phyloP scores from a whole-genome alignment of 2,113 vertebrate genomes.

The Rhynchomys soricoides region DNA sequence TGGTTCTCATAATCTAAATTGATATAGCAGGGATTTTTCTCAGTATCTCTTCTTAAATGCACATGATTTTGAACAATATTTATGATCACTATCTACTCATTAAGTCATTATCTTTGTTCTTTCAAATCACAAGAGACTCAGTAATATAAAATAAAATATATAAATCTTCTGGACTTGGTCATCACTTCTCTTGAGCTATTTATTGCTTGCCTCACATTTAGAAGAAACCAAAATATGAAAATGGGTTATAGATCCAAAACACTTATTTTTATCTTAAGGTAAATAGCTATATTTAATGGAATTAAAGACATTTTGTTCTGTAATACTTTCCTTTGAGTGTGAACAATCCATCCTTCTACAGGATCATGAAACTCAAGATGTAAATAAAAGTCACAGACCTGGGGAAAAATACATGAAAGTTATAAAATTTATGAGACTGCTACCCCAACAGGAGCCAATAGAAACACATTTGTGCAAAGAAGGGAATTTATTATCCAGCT shows the following conservation, averaged over 20 bases:
- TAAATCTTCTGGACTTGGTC: background rate
- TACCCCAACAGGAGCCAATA: rapidly evolving
- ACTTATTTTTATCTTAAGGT: background rate
- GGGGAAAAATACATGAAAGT: background rate
- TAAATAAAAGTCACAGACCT: too few relatives aligned
- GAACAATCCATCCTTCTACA: background rate
- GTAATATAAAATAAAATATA: background rate
- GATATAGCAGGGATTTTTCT: background rate
- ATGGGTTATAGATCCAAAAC: background rate
- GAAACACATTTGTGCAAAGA: background rate
- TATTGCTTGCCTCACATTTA: background rate
- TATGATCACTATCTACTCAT: background rate
- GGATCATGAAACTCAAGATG: background rate
- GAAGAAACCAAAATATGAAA: background rate
- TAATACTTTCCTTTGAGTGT: background rate
- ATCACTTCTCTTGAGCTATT: background rate
- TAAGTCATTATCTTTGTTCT: background rate
- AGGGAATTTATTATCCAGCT: background rate
- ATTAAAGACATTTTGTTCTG: background rate
- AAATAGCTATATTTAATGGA: background rate
- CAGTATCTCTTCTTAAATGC: background rate
- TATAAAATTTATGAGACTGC: background rate
- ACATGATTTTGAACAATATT: background rate
- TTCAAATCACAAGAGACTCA: background rate
- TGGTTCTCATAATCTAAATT: background rate